Percentiles rank a stretch among this genome's conserved stretches.
phyloP scores from a whole-genome alignment of 2,113 vertebrate genomes.

The Spermophilus dauricus region DNA sequence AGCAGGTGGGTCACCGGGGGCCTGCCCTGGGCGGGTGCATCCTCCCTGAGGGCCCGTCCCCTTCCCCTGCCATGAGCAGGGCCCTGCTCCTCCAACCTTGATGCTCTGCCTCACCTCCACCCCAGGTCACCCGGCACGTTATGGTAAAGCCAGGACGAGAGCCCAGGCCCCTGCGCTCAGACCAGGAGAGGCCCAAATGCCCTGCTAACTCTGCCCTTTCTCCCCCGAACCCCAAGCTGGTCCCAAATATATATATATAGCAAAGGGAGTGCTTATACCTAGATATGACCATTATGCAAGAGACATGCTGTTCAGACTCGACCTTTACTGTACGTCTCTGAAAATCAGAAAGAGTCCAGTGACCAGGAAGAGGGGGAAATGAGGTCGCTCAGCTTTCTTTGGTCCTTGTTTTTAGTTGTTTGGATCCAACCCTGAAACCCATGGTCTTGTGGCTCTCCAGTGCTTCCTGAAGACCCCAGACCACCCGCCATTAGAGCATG shows the following conservation, averaged over 20 bases:
- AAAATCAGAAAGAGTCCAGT: background rate
- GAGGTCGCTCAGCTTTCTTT: background rate
- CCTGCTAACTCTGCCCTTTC: background rate
- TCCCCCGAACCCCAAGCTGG: no score
- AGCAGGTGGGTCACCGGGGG: no score
- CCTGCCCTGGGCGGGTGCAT: no score
- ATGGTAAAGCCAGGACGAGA: accelerated
- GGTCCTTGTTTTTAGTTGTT: background rate
- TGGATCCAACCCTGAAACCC: background rate
- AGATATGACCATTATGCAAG: background rate
- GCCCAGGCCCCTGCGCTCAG: background rate
- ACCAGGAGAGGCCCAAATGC: background rate
- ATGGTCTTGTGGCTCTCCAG: background rate
- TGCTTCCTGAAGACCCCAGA: background rate
- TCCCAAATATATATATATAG: background rate
- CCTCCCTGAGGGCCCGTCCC: no score
- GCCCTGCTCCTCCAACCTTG: no score
- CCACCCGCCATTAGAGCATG: background rate
- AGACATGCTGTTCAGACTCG: no score
- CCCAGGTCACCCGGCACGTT: background rate
- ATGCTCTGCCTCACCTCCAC: no score
- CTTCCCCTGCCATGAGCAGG: no score
- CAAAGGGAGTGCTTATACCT: background rate
- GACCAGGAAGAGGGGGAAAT: background rate
- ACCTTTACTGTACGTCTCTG: background rate